Evolutionary conservation across 2,113 vertebrate species (phyloP), one percentile per base, ranked within the genome.

Genomic region (Menidia beryllina): DNA sequence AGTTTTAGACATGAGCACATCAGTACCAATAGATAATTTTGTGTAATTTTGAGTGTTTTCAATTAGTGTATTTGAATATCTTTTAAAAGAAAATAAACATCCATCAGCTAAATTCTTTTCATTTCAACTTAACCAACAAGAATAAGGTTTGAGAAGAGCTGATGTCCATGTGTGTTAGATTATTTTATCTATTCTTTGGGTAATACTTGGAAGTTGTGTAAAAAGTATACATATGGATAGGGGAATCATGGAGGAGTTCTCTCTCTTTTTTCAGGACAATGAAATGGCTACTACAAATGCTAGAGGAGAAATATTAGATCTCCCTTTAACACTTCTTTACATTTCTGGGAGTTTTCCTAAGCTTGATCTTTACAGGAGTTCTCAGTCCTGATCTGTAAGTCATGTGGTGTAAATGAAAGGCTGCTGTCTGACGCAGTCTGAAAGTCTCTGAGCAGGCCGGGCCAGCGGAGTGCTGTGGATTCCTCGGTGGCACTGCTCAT

Each of bases 401-500:
- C n/a, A 2, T 11, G 23, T 45, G 20, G 14, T 60, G 49, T 39
- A 36, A 21, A 8, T 49, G 45, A n/a, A 69, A 27, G 21, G 24
- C n/a, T 63, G 20, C 6, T n/a, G 50, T 67, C 27, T 58, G 45
- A 38, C 73, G 43, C 51, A 48, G 63, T 38, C 17, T 52, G 36
- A 69, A 51, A 74, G 54, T 45, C 27, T 47, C 52, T 13, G 7
- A 51, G 66, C 20, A 14, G 57, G 51, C 56, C 36, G 48, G 65
- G 66, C 68, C 64, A 55, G 41, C 34, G 1, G 23, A 57, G 75
- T 63, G 62, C 24, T 26, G 58, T 19, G 52, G 45, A 38, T 17
- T 57, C 52, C 38, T 34, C 26, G 74, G 49, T 67, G 75, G 56
- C 63, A 55, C 45, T 23, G 30, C 82, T 76, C 58, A 60, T 36